Conservation (phyloP, 2,113 vertebrate species). For the Candoia aspera region DNA sequence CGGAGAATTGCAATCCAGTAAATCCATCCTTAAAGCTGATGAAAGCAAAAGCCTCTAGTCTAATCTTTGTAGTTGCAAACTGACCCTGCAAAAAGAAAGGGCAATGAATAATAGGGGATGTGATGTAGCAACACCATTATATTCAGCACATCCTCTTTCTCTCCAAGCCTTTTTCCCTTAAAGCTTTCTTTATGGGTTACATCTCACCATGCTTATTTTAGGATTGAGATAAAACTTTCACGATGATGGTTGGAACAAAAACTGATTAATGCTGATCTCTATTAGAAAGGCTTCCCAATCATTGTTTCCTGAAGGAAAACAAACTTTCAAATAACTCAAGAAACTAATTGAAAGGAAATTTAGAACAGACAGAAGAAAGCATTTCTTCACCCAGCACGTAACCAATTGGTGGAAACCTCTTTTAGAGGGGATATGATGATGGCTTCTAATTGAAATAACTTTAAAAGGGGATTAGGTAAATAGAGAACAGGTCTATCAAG, state of each 20-base stretch:
- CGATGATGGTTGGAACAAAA: neutral
- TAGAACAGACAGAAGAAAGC: neutral
- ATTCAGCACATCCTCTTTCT: neutral
- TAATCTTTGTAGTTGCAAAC: conserved; percentile 14
- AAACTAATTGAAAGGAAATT: neutral
- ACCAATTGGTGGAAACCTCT: neutral
- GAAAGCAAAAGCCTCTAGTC: conserved; percentile 32
- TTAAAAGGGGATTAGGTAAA: neutral
- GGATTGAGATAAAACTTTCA: neutral
- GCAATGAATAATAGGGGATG: neutral
- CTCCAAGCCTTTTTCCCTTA: conserved; percentile 1
- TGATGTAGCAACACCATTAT: neutral
- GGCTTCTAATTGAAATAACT: neutral
- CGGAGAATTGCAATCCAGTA: neutral
- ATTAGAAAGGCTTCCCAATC: neutral
- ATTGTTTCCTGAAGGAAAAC: neutral
- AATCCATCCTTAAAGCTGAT: conserved; percentile 5
- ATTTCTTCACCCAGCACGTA: neutral
- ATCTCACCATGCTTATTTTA: conserved; percentile 17
- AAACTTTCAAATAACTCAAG: neutral
- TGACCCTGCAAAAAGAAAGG: conserved; percentile 3
- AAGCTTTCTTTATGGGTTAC: conserved; percentile 22
- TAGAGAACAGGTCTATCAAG: neutral
- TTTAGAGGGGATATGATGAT: neutral
- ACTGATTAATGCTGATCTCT: neutral